phyloP scores from a whole-genome alignment of 2,888 invertebrate species.

The Nemurella pictetii region DNA sequence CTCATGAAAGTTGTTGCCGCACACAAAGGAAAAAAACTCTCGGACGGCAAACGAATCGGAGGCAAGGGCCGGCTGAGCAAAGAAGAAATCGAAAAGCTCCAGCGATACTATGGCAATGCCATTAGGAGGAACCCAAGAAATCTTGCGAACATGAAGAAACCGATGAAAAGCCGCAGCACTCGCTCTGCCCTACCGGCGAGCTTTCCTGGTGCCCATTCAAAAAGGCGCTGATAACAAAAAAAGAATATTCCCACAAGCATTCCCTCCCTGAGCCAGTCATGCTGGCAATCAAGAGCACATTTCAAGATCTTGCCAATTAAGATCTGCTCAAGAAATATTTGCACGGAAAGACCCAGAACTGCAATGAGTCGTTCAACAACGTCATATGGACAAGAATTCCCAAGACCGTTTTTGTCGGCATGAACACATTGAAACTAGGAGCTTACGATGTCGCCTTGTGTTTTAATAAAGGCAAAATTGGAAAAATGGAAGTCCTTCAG shows the following conservation, averaged over 20 bases:
- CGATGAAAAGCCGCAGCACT: not conserved
- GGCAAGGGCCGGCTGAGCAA: constrained; percentile 32
- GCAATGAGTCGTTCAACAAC: constrained; percentile 28
- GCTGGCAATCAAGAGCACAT: not conserved
- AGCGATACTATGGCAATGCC: constrained; percentile 37
- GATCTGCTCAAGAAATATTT: constrained; percentile 30
- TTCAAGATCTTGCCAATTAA: not conserved
- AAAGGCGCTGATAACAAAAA: not conserved
- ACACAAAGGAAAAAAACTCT: constrained; percentile 32
- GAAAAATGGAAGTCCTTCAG: not conserved
- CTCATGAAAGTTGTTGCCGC: constrained; percentile 21
- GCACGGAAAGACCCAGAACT: constrained; percentile 33
- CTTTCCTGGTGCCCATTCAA: not conserved
- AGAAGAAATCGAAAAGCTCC: constrained; percentile 30
- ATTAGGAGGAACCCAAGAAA: constrained; percentile 34
- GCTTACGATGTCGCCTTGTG: constrained; percentile 4
- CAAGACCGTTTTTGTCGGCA: not conserved
- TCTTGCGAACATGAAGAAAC: constrained; percentile 34
- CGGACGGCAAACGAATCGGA: constrained; percentile 34
- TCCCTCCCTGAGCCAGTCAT: constrained; percentile 2
- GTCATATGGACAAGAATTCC: not conserved
- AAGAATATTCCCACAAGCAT: not conserved
- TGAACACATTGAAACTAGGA: not conserved
- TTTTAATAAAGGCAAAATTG: not conserved
- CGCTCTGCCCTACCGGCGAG: not conserved